Evolutionary conservation across 2,797 vertebrate species (phyloP), one percentile per base, ranked within the genome.

Genomic region (Spatula clypeata): DNA sequence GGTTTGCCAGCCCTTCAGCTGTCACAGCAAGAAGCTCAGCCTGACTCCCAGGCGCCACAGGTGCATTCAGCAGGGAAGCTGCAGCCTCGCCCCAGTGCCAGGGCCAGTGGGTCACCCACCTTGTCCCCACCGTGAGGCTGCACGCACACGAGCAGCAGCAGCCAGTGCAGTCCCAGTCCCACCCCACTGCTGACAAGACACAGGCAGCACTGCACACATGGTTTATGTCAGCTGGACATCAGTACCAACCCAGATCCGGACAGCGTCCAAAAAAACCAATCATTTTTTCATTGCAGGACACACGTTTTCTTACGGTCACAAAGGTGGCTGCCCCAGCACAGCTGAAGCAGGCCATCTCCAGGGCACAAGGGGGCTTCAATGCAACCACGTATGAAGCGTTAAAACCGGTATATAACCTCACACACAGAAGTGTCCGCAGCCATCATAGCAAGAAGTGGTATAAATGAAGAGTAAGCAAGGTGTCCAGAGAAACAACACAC

Each of bases 381-480:
- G 6, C 23, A 27, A 27, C 44, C 13, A 32, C 1, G 5, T 49
- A 8, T 67, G n/a, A 26, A 74, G 42, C 32, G 21, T 23, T 24
- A 27, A 62, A 75, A 64, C 45, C 16, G 14, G 79, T n/a, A 11
- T 6, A 4, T 0, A 1, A 20, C 44, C 12, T 29, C 51, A 17
- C 15, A 8, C 0, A 0, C 47, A 27, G 0, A n/a, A 12, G 16
- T 0, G 0, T 3, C 45, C 54, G 3, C 0, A 51, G 54, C 42
- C 29, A 14, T 20, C 1, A 0, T 0, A 1, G 32, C 27, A 24
- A 58, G 90, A 65, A 54, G 29, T 0, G 40, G 9, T 7, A 40
- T 7, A 40, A 58, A 47, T 4, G 20, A 38, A 34, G 40, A 53
- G 49, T 1, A 18, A 47, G n/a, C 15, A 54, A 44, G 34, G 67